Percentiles rank a stretch among this genome's conserved stretches.
Conservation (phyloP, 2,113 vertebrate species). For the Hylia prasina region DNA sequence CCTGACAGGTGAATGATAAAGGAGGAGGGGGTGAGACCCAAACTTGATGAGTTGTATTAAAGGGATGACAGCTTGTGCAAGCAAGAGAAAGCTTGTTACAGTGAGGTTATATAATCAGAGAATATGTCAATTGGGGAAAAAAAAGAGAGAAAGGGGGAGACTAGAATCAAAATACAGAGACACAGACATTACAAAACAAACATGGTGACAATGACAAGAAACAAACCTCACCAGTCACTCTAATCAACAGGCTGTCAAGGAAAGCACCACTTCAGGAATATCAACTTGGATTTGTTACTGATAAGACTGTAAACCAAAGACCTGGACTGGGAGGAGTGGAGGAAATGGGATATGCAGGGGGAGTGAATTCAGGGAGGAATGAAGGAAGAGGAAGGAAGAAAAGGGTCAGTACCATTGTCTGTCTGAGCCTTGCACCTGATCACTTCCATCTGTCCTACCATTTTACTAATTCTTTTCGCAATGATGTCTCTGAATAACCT, state of each 20-base stretch:
- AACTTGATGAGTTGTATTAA: background rate
- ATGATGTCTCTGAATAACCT: background rate
- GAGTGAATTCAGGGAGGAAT: background rate
- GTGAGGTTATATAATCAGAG: background rate
- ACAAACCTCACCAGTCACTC: background rate
- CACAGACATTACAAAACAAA: background rate
- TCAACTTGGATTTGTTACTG: background rate
- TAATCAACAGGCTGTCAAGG: background rate
- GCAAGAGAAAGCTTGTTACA: background rate
- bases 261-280: background rate
- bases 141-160: background rate
- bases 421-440: background rate
- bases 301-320: background rate
- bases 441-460: background rate
- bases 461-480: background rate
- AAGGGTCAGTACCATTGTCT: accelerated
- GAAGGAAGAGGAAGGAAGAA: background rate
- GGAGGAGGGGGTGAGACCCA: background rate
- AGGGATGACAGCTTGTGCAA: background rate
- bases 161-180: background rate
- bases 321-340: accelerated
- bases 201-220: accelerated
- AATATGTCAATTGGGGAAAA: background rate
- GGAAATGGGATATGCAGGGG: too few relatives aligned
- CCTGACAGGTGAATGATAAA: background rate